phyloP scores from a whole-genome alignment of 2,113 vertebrate genomes.

The Pardalotus punctatus region DNA sequence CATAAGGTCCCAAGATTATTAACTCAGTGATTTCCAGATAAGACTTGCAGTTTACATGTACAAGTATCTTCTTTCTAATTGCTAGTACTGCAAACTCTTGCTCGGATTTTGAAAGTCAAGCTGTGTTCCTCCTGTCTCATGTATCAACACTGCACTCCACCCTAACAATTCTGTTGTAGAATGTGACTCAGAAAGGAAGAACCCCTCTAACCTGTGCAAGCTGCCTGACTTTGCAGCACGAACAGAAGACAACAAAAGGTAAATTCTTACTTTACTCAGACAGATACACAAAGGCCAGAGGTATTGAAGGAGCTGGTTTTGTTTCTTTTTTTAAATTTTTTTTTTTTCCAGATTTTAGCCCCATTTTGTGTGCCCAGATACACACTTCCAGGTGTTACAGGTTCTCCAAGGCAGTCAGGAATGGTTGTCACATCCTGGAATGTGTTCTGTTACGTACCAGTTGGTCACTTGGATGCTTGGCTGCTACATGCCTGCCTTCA shows the following conservation, averaged over 20 bases:
- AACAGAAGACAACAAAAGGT: neutral
- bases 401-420: neutral
- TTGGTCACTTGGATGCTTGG: neutral
- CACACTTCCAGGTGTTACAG: neutral
- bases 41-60: neutral
- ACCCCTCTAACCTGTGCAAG: neutral
- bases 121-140: neutral
- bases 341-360: neutral
- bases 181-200: neutral
- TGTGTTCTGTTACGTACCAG: neutral
- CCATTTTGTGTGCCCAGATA: neutral
- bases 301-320: neutral
- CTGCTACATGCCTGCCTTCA: neutral
- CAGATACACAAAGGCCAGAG: neutral
- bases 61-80: neutral
- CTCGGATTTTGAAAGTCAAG: slow-evolving; percentile 14
- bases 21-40: slow-evolving; percentile 28
- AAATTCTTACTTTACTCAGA: neutral
- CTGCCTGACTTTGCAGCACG: neutral
- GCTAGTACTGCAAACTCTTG: neutral
- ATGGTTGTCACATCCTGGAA: neutral
- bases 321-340: too few relatives aligned
- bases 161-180: neutral
- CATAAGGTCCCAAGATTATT: neutral
- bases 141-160: neutral